Evolutionary conservation across 1,140 invertebrate species (phyloP), one percentile per base, ranked within the genome.

Genomic region (Coboldia fuscipes): DNA sequence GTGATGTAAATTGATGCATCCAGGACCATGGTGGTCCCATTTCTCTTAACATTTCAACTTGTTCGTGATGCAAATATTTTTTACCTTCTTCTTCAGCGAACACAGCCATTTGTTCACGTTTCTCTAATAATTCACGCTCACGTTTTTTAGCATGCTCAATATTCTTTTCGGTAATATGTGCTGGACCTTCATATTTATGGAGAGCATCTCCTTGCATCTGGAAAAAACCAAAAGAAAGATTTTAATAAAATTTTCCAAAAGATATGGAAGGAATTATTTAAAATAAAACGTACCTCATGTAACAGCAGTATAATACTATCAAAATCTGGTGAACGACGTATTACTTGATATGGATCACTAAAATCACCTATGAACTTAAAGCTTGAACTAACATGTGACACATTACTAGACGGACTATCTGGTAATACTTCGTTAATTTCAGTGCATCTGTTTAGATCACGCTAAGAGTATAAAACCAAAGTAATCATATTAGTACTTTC

Each of bases 21-120:
- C 37, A 38, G 16, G 32, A 26, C 37, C 37, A 38, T 26, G 37
- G 37, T 17, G 33, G 37, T 9, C 30, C 37, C 15, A 38, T 21
- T 10, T 27, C 32, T 1, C 22, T n/a, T 14, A 36, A 13, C 29
- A 36, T 30, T 8, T 31, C 9, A 10, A 30, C 17, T 18, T 13
- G 13, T 22, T 31, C 35, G n/a, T 23, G 19, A 13, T 31, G n/a
- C 4, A 36, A 7, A 4, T 3, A 12, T 10, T 31, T 22, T 28
- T 19, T 17, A 23, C 16, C 27, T 4, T 27, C 14, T 15, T 30
- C 29, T 7, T 30, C 29, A 9, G 7, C 7, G 29, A 6, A 15
- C 9, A 12, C 15, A 15, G 34, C 34, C 12, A n/a, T 7, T 10
- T 17, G 12, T 24, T 34, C 20, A 9, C 33, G 14, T 8, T n/a